These are phyloP conservation scores for Lynx canadensis DNA, from an alignment of 2,113 vertebrate species.

Conservation along the genomic window DNA sequence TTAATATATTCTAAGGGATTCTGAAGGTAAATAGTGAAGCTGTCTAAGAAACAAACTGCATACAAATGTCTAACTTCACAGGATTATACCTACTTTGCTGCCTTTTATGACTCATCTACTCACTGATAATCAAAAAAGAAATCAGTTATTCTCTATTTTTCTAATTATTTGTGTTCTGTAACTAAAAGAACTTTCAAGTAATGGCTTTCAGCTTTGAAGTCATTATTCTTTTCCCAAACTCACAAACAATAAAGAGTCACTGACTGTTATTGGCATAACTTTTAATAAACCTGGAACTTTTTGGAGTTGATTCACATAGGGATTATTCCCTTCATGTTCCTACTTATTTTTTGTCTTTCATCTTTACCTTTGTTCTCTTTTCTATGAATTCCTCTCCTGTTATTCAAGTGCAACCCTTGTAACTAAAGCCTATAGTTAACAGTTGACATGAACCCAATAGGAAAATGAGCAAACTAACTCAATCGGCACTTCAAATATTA, in stretches of 20 bases:
- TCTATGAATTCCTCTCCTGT: not conserved
- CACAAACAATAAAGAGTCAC: not conserved
- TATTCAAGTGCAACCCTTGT: not conserved
- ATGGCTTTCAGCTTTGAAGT: conserved; percentile 55
- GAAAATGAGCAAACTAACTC: not conserved
- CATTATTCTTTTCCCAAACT: conserved; percentile 28
- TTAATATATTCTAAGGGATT: not conserved
- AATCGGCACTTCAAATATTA: not conserved
- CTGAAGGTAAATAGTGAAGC: not conserved
- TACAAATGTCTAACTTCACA: not conserved
- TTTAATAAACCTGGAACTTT: not conserved
- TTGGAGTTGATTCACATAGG: not conserved
- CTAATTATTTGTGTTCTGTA: conserved; percentile 5
- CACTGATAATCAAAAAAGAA: conserved; percentile 39
- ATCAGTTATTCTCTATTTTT: conserved; percentile 49
- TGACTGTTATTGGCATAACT: not conserved
- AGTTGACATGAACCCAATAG: not conserved
- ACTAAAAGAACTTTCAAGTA: conserved; percentile 43
- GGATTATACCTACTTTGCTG: not conserved
- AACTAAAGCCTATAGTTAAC: not conserved
- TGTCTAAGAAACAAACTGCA: not conserved
- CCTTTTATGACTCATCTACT: conserved; percentile 25
- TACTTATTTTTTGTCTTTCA: not conserved
- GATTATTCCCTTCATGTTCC: not conserved
- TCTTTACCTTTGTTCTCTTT: not conserved